Evolutionary conservation across 2,888 invertebrate species (phyloP).

Genomic region (Heteropelma amictum): DNA sequence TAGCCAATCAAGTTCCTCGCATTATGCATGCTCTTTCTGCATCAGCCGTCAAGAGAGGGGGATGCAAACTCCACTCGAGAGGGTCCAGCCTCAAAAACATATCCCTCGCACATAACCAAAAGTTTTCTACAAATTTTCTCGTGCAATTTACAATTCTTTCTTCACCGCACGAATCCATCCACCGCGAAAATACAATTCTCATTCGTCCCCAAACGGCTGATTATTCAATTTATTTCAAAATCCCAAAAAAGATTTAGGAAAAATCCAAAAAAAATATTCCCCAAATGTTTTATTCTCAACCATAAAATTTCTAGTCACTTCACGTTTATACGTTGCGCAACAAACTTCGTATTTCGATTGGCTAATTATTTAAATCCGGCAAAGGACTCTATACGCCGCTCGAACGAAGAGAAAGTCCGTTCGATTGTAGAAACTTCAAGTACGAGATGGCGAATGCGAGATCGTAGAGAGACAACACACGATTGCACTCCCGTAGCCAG

Average conservation of each 20-base stretch:
- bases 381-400: conserved; percentile 22
- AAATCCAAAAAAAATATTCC: neutral
- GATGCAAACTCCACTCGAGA: neutral
- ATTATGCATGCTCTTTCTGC: conserved; percentile 36
- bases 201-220: too few species aligned
- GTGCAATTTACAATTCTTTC: too few species aligned
- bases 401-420: conserved; percentile 50
- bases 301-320: too few species aligned
- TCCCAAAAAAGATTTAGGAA: neutral
- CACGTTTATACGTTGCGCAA: too few species aligned
- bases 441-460: conserved; percentile 20
- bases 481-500: neutral
- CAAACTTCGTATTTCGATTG: conserved; percentile 2
- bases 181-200: too few species aligned
- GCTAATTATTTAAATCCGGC: conserved; percentile 32
- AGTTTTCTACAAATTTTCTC: too few species aligned
- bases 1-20: conserved; percentile 40
- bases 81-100: neutral
- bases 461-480: conserved; percentile 9
- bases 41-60: conserved; percentile 29
- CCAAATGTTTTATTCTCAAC: neutral
- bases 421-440: conserved; percentile 49
- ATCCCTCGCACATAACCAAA: too few species aligned
- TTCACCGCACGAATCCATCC: too few species aligned
- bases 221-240: too few species aligned